phyloP scores from a whole-genome alignment of 1,140 invertebrate genomes.

The Belonocnema kinseyi region DNA sequence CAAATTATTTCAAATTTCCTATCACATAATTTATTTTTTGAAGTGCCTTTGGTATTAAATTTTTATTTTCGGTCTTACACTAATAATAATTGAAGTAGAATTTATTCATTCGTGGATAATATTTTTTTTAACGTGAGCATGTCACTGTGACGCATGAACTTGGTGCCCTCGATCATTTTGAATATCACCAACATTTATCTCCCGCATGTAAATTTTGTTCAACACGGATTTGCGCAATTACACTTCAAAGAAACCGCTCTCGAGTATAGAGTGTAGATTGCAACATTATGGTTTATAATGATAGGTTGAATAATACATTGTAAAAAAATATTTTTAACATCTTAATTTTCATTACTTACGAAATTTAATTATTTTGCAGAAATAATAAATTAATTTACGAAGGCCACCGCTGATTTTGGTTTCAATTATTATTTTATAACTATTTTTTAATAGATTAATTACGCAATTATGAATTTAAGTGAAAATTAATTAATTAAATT shows the following conservation, averaged over 20 bases:
- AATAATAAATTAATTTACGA: too few relatives aligned
- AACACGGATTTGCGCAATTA: background rate
- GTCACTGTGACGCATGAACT: background rate
- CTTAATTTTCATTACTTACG: background rate
- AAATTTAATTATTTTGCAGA: too few relatives aligned
- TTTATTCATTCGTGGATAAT: background rate
- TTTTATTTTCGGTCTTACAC: too few relatives aligned
- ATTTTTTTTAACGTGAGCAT: background rate
- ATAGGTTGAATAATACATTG: background rate
- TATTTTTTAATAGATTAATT: too few relatives aligned
- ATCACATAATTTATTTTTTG: too few relatives aligned
- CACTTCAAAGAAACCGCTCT: slow-evolving; percentile 2
- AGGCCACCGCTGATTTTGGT: too few relatives aligned
- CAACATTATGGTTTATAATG: background rate
- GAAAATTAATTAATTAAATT: too few relatives aligned
- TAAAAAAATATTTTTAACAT: background rate
- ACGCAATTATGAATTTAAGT: too few relatives aligned
- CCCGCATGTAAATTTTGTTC: background rate
- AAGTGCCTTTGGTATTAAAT: too few relatives aligned
- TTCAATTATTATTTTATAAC: too few relatives aligned
- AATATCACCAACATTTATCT: background rate
- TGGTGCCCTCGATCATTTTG: background rate
- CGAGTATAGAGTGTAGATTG: background rate
- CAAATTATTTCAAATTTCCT: too few relatives aligned
- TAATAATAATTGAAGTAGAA: too few relatives aligned